A percentile compares a stretch with the other conserved stretches of the same genome.
Evolutionary conservation across 2,797 vertebrate species (phyloP).

Genomic region (Nannoperca obscura): DNA sequence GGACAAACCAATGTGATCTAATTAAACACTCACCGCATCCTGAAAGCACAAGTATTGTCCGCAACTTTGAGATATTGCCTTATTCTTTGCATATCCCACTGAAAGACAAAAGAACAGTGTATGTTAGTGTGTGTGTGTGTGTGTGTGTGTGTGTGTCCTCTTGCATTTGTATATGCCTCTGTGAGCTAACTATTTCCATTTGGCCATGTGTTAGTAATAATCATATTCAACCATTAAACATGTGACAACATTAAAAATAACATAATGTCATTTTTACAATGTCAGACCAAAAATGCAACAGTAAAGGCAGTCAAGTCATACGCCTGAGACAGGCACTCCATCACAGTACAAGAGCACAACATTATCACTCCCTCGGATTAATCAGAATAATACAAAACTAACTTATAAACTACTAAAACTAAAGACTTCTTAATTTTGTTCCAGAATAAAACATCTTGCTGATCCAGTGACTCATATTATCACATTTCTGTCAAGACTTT

Average conservation of each 20-base stretch:
- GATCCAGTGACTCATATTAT: not conserved
- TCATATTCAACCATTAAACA: constrained; percentile 2
- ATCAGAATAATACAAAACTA: not conserved
- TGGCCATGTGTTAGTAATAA: constrained; percentile 1
- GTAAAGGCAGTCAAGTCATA: not conserved
- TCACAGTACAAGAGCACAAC: no score
- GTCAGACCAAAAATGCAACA: not conserved
- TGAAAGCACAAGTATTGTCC: constrained; percentile 94
- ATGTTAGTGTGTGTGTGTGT: constrained; percentile 8
- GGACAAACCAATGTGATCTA: constrained; percentile 29
- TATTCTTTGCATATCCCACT: constrained; percentile 98
- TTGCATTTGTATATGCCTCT: not conserved
- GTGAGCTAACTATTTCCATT: constrained; percentile 5
- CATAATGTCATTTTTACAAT: not conserved
- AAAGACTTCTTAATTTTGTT: no score
- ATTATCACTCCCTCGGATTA: not conserved
- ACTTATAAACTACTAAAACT: no score
- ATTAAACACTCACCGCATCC: constrained; percentile 91
- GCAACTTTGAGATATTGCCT: constrained; percentile 90
- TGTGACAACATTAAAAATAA: constrained; percentile 8
- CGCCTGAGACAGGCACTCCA: not conserved
- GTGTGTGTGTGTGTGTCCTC: not conserved
- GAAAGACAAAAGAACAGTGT: constrained; percentile 67
- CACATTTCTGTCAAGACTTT: no score
- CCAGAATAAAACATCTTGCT: not conserved